Base-by-base conservation (phyloP, 2,113 vertebrate genomes). In the Proteles cristata region DNA sequence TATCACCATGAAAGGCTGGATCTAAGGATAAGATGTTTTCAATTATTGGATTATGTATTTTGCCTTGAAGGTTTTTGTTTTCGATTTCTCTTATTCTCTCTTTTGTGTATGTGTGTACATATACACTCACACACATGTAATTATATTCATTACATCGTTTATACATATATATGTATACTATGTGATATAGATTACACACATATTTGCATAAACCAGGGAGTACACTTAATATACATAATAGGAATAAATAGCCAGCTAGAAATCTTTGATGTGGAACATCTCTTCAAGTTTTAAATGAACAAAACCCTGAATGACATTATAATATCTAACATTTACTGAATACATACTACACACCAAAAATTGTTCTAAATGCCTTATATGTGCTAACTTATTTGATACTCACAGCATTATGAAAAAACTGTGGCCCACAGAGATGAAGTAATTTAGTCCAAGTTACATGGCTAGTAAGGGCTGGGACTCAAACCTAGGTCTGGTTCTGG, bases 11-110 rank as follows among this genome's bases (percentile, higher is more conserved):
- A 88, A 93, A 97, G 39, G 0, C 5, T 92, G 45, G 45, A 31
- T 63, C 3, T 39, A 89, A 85, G 69, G 68, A 48, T 33, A 71
- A 93, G 43, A 2, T 73, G 76, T 96, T 83, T 95, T 87, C 61
- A 82, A 53, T 73, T 86, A 93, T 53, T 93, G 65, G 94, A 87
- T 69, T 69, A 66, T 48, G 55, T 48, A 89, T 97, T 98, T 97
- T 85, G 25, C 23, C 85, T 90, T 19, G 85, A 65, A 33, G 66
- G 82, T 86, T 7, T 76, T 96, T 97, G 5, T 96, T 94, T 81
- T 96, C 68, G 68, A 63, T 43, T 76, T 92, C 9, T 91, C 7
- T 58, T 28, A 77, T 77, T 48, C 39, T 88, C 39, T 88, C 43
- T 74, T 53, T 45, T 97, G 35, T 7, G 63, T 2, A 69, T 16